Conservation (phyloP, 30 jellyfish, hydroid and myxozoan genomes). For the Hydractinia echinata region DNA sequence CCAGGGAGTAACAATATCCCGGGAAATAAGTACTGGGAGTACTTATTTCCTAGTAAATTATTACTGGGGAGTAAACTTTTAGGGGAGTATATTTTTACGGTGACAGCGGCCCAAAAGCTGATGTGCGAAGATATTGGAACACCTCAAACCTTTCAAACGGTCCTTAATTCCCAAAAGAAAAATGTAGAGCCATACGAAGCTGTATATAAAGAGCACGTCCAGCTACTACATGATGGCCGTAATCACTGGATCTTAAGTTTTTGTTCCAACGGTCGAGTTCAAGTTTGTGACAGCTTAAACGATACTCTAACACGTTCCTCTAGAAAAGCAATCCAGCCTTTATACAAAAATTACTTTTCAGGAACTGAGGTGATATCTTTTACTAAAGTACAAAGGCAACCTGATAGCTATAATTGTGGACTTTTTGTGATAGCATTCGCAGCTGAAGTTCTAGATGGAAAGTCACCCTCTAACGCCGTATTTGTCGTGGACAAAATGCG, state of each 20-base stretch:
- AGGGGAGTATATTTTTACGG: too few species aligned
- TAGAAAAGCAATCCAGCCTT: not conserved
- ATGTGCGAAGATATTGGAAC: not conserved
- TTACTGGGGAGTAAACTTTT: too few species aligned
- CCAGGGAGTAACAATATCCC: too few species aligned
- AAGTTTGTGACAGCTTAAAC: conserved; percentile 5
- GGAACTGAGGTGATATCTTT: too few species aligned
- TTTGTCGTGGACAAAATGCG: too few species aligned
- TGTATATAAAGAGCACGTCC: not conserved
- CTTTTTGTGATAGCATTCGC: too few species aligned
- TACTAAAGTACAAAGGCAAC: too few species aligned
- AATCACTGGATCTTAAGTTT: not conserved
- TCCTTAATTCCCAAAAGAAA: not conserved
- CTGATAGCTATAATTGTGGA: too few species aligned
- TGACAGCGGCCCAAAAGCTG: not conserved
- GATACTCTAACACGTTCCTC: not conserved
- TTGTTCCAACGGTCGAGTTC: not conserved
- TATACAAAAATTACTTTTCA: not conserved
- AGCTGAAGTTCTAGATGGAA: too few species aligned
- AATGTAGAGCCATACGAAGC: not conserved
- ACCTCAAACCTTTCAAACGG: conserved; percentile 1
- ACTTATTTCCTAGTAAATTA: too few species aligned
- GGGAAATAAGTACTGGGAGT: too few species aligned
- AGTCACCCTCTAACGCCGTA: too few species aligned
- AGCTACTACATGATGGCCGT: not conserved